phyloP scores from a whole-genome alignment of 2,888 invertebrate genomes.

The Aporophyla lueneburgensis region DNA sequence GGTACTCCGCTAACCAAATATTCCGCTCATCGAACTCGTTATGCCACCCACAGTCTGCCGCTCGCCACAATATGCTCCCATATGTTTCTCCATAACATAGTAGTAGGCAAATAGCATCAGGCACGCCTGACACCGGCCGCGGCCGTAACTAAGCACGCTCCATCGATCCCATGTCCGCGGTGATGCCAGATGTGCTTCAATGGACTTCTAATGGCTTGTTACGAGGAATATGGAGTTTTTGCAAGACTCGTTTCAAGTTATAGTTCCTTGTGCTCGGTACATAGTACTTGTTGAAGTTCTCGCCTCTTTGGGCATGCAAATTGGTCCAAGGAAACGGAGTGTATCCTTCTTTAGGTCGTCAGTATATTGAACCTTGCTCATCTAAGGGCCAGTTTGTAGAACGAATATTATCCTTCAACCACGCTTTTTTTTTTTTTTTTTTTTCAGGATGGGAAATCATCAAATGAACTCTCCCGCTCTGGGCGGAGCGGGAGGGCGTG shows the following conservation, averaged over 20 bases:
- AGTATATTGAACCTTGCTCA: background rate
- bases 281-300: background rate
- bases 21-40: background rate
- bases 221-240: constrained; percentile 42
- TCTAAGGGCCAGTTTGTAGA: background rate
- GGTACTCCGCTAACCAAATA: background rate
- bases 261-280: background rate
- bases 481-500: too few relatives aligned
- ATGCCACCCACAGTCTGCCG: background rate
- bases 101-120: constrained; percentile 53
- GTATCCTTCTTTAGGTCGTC: background rate
- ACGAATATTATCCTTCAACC: background rate
- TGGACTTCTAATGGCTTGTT: constrained; percentile 55
- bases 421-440: too few relatives aligned
- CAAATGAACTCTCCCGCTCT: too few relatives aligned
- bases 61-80: constrained; percentile 7
- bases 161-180: constrained; percentile 40
- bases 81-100: constrained; percentile 39
- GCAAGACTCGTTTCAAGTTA: constrained; percentile 18
- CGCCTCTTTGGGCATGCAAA: background rate
- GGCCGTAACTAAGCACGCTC: constrained; percentile 51
- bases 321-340: background rate
- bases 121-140: constrained; percentile 32
- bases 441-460: too few relatives aligned
- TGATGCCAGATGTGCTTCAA: constrained; percentile 51